Base-by-base conservation (phyloP, 2,113 vertebrate species). In the Caranx melampygus region DNA sequence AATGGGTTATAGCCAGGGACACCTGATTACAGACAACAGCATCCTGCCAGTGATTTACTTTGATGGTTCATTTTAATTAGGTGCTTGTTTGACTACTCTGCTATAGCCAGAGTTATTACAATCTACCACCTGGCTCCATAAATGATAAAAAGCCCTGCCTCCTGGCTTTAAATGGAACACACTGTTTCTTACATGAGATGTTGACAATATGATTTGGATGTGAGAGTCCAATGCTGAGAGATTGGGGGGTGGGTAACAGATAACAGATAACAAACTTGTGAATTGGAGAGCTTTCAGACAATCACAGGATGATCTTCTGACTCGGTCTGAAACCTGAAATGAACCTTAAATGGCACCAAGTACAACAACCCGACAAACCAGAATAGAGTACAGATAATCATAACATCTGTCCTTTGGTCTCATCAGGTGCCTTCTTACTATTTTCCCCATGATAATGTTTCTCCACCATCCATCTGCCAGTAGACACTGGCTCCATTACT, bases 41-140 rank as follows among this genome's bases (percentile, higher is more conserved):
- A 63, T 75, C 71, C 76, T 75, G 75, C 6, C 58, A 58, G 47
- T 66, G 79, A 75, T 82, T 75, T 70, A 15, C 66, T 85, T 72
- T 18, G 18, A 61, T 66, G 26, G 31, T 60, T 71, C 5, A 64
- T 81, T 87, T 92, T 88, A 89, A 90, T 89, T 68, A 89, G 60
- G 11, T 33, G 34, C 31, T 26, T 90, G 81, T 87, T 90, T 90
- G 87, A 78, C 83, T 81, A 79, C 66, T 64, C 63, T 47, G 3
- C 68, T 76, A 35, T 70, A 73, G 60, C 62, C 69, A 62, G 11
- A 57, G 35, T 73, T 26, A 82, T 60, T 67, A 65, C 45, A 76
- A 49, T 49, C 64, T 75, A 57, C 66, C 89, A 91, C 66, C 84
- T 84, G 84, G 78, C 70, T 52, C 18, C 5, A 21, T 26, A 49